A percentile compares a stretch with the other conserved stretches of the same genome.
Conservation (phyloP, 2,797 vertebrate species). For the Denticeps clupeoides region DNA sequence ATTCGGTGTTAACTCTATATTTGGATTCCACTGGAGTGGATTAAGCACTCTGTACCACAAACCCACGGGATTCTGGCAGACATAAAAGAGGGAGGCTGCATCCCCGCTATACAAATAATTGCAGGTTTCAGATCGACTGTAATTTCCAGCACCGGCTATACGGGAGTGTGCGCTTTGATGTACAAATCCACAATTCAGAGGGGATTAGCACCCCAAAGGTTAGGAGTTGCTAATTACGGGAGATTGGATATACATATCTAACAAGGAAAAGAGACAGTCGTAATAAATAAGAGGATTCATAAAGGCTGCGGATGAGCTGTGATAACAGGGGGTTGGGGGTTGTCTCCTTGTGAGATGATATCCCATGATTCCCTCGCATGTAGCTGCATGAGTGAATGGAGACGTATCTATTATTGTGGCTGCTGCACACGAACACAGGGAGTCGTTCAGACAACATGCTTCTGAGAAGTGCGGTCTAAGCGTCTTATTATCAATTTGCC, state of each 20-base stretch:
- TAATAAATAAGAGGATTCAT: constrained; percentile 63
- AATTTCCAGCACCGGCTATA: constrained; percentile 66
- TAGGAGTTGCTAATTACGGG: constrained; percentile 71
- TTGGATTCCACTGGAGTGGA: constrained; percentile 70
- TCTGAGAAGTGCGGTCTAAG: background rate
- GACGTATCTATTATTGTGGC: background rate
- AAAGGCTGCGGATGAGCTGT: constrained; percentile 50
- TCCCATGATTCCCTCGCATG: background rate
- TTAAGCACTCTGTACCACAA: constrained; percentile 67
- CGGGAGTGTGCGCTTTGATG: constrained; percentile 67
- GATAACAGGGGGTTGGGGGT: constrained; percentile 51
- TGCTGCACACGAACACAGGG: background rate
- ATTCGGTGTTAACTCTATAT: constrained; percentile 64
- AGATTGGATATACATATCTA: constrained; percentile 68
- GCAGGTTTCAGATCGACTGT: constrained; percentile 65
- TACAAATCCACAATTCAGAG: constrained; percentile 71
- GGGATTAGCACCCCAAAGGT: constrained; percentile 74
- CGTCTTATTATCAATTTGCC: background rate
- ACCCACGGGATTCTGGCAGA: constrained; percentile 65
- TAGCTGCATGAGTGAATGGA: background rate
- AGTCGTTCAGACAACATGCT: background rate
- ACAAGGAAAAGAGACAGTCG: constrained; percentile 56
- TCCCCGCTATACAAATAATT: constrained; percentile 70
- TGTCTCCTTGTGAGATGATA: too few relatives aligned
- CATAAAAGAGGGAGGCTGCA: constrained; percentile 63